phyloP scores from a whole-genome alignment of 2,888 invertebrate genomes.

The Drosophila prolongata region DNA sequence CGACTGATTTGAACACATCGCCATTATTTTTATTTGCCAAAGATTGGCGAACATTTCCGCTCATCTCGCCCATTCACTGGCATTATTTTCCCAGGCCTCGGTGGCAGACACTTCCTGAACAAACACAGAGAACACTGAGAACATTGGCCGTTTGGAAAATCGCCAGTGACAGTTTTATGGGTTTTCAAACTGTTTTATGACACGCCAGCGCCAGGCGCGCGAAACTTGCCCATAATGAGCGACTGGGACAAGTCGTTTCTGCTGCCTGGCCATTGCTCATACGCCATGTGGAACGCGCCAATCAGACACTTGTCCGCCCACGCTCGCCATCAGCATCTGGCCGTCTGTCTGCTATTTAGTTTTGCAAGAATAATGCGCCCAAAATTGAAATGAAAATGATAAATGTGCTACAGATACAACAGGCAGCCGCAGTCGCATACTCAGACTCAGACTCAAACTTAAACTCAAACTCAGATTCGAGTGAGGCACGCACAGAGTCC shows the following conservation, averaged over 20 bases:
- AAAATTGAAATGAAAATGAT: conserved; percentile 78
- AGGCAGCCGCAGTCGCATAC: conserved; percentile 37
- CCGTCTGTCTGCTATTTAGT: conserved; percentile 47
- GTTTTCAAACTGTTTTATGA: conserved; percentile 84
- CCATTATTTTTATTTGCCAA: conserved; percentile 25
- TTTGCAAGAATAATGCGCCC: conserved; percentile 75
- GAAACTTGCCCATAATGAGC: conserved; percentile 68
- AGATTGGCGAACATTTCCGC: conserved; percentile 58
- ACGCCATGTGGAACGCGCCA: conserved; percentile 77
- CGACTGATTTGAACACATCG: conserved; percentile 19
- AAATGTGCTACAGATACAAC: conserved; percentile 74
- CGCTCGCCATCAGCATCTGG: conserved; percentile 39
- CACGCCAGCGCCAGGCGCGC: conserved; percentile 66
- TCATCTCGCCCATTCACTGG: conserved; percentile 32
- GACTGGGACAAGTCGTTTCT: conserved; percentile 31
- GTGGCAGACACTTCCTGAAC: conserved; percentile 68
- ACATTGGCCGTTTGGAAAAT: conserved; percentile 41
- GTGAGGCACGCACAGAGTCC: conserved; percentile 66
- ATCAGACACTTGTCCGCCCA: conserved; percentile 81
- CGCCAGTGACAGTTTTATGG: conserved; percentile 84
- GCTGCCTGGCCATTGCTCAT: conserved; percentile 69
- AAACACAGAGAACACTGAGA: conserved; percentile 3
- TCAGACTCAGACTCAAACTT: conserved; percentile 16
- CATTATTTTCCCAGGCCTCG: conserved; percentile 47
- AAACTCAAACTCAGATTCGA: conserved; percentile 22